These are phyloP conservation scores for Larimichthys crocea DNA, from an alignment of 2,113 vertebrate species.

Conservation along the genomic window DNA sequence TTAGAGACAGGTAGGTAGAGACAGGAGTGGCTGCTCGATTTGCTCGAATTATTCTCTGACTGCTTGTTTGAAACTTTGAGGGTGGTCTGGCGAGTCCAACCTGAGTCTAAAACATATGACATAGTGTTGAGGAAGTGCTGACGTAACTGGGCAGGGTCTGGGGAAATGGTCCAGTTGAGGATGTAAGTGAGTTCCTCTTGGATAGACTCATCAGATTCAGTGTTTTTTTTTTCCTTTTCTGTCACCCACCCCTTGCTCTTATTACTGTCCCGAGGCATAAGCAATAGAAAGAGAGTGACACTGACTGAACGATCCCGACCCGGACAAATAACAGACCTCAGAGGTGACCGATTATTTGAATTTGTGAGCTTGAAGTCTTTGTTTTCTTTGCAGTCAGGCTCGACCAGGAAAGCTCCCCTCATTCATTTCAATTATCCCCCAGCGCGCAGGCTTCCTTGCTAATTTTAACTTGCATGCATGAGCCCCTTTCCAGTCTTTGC, in stretches of 20 bases:
- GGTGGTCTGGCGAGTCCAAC: constrained; percentile 42
- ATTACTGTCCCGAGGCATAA: constrained; percentile 38
- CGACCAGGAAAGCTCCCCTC: constrained; percentile 50
- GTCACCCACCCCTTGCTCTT: constrained; percentile 30
- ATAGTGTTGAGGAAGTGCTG: constrained; percentile 33
- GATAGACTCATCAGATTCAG: constrained; percentile 1
- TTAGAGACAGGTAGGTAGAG: constrained; percentile 28
- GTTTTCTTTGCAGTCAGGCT: constrained; percentile 71
- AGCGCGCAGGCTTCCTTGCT: constrained; percentile 48
- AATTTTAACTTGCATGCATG: constrained; percentile 64
- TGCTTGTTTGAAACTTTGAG: constrained; percentile 19
- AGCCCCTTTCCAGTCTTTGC: constrained; percentile 45
- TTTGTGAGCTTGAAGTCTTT: constrained; percentile 49
- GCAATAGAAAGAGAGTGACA: constrained; percentile 13
- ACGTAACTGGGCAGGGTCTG: constrained; percentile 35
- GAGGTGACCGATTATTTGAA: constrained; percentile 56
- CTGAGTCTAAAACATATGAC: constrained; percentile 5
- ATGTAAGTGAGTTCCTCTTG: constrained; percentile 11
- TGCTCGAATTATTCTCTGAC: constrained; percentile 16
- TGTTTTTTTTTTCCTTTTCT: constrained; percentile 3
- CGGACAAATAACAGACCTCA: constrained; percentile 55
- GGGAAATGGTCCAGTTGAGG: constrained; percentile 17
- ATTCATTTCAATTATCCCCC: constrained; percentile 72
- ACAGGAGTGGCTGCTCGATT: background rate
- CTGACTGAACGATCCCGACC: constrained; percentile 24